A percentile compares a stretch with the other conserved stretches of the same genome.
phyloP scores from a whole-genome alignment of 2,113 vertebrate genomes.

The Crypturellus undulatus region DNA sequence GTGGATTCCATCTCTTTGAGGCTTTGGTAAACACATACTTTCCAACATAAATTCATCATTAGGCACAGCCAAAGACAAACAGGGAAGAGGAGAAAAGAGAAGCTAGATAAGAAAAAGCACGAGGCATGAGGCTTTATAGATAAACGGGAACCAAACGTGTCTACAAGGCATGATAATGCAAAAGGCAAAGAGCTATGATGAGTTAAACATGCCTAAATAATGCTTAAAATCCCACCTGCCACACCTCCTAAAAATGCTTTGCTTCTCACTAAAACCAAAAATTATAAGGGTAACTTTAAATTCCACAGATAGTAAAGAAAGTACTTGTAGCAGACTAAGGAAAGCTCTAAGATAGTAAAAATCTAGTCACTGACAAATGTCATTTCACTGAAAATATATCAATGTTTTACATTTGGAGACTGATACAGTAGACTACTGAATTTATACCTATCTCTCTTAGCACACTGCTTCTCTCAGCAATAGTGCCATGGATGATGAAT shows the following conservation, averaged over 20 bases:
- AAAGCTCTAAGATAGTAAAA: neutral
- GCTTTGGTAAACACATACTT: rapidly evolving
- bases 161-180: neutral
- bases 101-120: neutral
- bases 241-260: neutral
- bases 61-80: neutral
- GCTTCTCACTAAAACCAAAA: neutral
- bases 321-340: neutral
- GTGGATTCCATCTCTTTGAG: neutral
- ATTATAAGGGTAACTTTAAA: neutral
- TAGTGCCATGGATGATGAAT: neutral
- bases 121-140: neutral
- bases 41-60: neutral
- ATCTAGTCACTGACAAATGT: neutral
- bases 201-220: neutral
- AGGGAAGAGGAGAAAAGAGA: neutral
- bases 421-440: rapidly evolving
- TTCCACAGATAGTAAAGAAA: neutral
- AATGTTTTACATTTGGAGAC: neutral
- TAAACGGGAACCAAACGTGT: neutral
- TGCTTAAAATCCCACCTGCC: neutral
- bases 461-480: neutral
- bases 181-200: neutral
- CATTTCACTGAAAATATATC: neutral
- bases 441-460: neutral